These are phyloP conservation scores for Leptodactylus fallax DNA, from an alignment of 2,797 vertebrate species.

Conservation along the genomic window DNA sequence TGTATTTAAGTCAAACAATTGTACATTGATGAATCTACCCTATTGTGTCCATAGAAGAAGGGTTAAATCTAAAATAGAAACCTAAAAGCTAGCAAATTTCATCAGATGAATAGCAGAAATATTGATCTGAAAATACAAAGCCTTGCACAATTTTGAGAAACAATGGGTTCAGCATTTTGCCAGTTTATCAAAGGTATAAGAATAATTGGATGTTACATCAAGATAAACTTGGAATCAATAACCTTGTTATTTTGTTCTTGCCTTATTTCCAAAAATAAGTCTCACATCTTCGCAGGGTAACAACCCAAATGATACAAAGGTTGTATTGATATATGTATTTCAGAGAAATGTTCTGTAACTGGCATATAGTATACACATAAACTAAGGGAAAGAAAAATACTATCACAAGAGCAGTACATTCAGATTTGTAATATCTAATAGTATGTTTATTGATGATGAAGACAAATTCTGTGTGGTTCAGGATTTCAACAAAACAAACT, in stretches of 20 bases:
- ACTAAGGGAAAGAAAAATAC: background rate
- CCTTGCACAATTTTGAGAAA: conserved; percentile 52
- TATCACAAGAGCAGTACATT: background rate
- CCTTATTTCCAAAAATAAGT: conserved; percentile 44
- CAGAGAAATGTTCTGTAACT: conserved; percentile 5
- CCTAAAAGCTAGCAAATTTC: conserved; percentile 27
- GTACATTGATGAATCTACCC: background rate
- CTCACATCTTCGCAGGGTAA: conserved; percentile 30
- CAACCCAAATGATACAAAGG: conserved; percentile 18
- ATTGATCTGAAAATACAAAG: conserved; percentile 54
- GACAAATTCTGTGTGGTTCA: background rate
- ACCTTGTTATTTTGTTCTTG: conserved; percentile 52
- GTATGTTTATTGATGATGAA: background rate
- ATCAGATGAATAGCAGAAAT: conserved; percentile 41
- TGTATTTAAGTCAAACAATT: background rate
- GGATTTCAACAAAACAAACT: background rate
- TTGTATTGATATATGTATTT: conserved; percentile 22
- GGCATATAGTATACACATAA: background rate
- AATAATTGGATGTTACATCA: conserved; percentile 49
- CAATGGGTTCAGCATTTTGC: background rate
- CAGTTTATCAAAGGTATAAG: conserved; percentile 42
- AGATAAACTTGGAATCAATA: conserved; percentile 63
- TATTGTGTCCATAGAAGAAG: background rate
- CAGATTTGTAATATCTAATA: background rate
- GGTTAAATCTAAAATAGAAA: conserved; percentile 1